A percentile compares a stretch with the other conserved stretches of the same genome.
Conservation (phyloP, 2,888 invertebrate species). For the Xestobium rufovillosum region DNA sequence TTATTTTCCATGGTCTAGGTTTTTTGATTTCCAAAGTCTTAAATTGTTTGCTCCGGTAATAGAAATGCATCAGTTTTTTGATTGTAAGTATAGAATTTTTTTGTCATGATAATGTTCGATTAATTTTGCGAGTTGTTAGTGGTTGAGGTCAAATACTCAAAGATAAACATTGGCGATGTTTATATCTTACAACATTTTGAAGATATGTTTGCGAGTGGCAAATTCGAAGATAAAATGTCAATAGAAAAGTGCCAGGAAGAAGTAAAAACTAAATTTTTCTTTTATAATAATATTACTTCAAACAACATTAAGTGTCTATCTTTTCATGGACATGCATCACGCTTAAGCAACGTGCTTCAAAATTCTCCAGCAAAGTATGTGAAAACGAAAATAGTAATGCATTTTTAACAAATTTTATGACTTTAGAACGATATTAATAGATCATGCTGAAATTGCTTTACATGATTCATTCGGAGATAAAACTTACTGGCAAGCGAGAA, state of each 20-base stretch:
- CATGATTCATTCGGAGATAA: conserved; percentile 81
- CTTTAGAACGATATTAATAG: conserved; percentile 56
- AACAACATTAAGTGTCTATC: conserved; percentile 66
- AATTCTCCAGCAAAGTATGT: conserved; percentile 43
- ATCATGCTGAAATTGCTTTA: conserved; percentile 78
- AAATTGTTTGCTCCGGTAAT: conserved; percentile 73
- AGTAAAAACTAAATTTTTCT: conserved; percentile 57
- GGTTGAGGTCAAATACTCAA: conserved; percentile 38
- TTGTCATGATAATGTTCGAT: conserved; percentile 10
- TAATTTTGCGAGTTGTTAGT: conserved; percentile 37
- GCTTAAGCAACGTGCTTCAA: conserved; percentile 54
- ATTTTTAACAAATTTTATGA: background rate
- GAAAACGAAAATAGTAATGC: conserved; percentile 6
- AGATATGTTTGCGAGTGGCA: conserved; percentile 73
- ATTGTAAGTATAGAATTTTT: conserved; percentile 47
- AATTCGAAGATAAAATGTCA: conserved; percentile 78
- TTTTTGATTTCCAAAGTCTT: conserved; percentile 79
- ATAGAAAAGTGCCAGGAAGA: conserved; percentile 47
- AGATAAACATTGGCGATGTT: conserved; percentile 60
- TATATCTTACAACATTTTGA: conserved; percentile 79
- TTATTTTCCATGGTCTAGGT: conserved; percentile 69
- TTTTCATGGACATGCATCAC: conserved; percentile 70
- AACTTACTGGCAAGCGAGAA: conserved; percentile 76
- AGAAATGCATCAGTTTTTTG: conserved; percentile 75
- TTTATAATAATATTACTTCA: conserved; percentile 61